Evolutionary conservation across 2,113 vertebrate species (phyloP).

Genomic region (Malaclemys terrapin): DNA sequence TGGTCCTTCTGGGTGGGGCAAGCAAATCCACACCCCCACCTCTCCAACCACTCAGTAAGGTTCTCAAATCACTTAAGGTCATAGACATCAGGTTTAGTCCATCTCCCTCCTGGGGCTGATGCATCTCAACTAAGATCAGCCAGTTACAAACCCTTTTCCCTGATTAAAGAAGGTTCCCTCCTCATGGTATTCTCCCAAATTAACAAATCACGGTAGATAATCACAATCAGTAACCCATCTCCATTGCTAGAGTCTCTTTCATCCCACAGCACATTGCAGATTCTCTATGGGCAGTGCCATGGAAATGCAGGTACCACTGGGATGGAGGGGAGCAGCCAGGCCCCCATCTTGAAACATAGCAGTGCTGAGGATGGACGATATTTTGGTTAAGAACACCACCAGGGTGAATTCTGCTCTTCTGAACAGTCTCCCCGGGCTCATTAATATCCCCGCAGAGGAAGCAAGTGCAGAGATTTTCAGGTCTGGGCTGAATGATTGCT

Average conservation of each 20-base stretch:
- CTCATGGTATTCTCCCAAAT: neutral
- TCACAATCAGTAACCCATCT: neutral
- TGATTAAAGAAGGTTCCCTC: neutral
- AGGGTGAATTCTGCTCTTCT: neutral
- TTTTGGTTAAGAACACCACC: neutral
- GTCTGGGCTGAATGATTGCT: neutral
- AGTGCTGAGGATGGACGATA: fast-evolving
- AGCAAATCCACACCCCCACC: neutral
- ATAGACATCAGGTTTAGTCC: neutral
- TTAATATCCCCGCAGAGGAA: neutral
- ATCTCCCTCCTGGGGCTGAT: neutral
- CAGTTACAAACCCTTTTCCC: constrained; percentile 5
- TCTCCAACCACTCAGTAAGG: neutral
- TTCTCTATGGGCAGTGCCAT: neutral
- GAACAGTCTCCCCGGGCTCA: neutral
- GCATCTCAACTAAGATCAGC: neutral
- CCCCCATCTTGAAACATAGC: neutral
- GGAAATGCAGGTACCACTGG: neutral
- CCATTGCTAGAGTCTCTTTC: neutral
- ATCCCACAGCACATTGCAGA: neutral
- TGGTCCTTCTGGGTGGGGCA: neutral
- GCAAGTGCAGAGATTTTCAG: neutral
- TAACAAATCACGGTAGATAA: neutral
- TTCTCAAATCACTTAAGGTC: neutral
- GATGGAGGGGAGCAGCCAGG: neutral